Base-by-base conservation (phyloP, 1,140 invertebrate species). In the Agrilus planipennis region DNA sequence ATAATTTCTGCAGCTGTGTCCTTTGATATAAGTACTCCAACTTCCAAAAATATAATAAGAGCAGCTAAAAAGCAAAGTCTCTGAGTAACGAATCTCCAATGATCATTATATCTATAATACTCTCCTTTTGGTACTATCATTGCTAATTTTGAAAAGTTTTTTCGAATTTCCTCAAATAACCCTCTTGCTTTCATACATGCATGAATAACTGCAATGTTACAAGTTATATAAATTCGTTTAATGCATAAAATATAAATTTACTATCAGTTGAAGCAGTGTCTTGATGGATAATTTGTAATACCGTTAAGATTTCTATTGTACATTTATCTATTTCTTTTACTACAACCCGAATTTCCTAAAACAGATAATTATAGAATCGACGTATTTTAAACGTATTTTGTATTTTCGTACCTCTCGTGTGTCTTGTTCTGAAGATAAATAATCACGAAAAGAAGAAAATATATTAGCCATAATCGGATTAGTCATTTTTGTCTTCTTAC, bases 51-150 rank as follows among this genome's bases (percentile, higher is more conserved):
- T 27, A 84, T 67, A 19, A 83, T 76, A 30, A 91, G 65, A 7
- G 86, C 77, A 42, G 79, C 75, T 5, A 86, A 56, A 55, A 82
- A 90, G 39, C 80, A 79, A 34, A 89, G 67, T 31, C 79, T 68
- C 54, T 92, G 87, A 0, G 80, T 89, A 44, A 81, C 77, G 59
- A 75, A 83, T 29, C 78, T 71, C 88, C 89, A 93, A 44, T 86
- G 81, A 52, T 93, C 88, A 54, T 89, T 77, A 55, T 77, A 89
- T 52, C 86, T 78, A 58, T 84, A 86, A 64, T 81, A 86, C 46
- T 84, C 76, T 43, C 76, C 72, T 17, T 47, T 38, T 5, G 80
- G 78, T 36, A 84, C 65, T 34, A 80, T 62, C 25, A 51, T 41
- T 17, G 70, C 60, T 20, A 87, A 53, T 45, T 68, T 66, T n/a